Conservation (phyloP, 2,113 vertebrate species). For the Aleadryas rufinucha region DNA sequence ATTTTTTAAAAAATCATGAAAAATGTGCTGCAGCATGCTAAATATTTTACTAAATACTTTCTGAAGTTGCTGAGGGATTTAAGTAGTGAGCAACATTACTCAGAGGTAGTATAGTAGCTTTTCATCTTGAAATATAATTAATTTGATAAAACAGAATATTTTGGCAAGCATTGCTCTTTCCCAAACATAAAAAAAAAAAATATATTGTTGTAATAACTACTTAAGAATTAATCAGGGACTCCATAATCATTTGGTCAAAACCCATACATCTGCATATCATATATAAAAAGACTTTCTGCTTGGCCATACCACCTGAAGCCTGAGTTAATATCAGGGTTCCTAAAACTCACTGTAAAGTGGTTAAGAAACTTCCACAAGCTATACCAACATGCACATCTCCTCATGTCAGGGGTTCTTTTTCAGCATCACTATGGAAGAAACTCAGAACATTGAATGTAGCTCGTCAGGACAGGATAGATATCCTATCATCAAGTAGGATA, state of each 20-base stretch:
- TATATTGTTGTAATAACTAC: not conserved
- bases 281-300: not conserved
- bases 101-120: not conserved
- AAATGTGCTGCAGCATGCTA: not conserved
- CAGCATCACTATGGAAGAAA: not conserved
- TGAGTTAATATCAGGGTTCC: not conserved
- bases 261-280: accelerated
- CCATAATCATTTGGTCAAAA: not conserved
- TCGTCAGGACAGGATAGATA: not conserved
- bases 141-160: not conserved
- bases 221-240: not conserved
- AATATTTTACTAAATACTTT: not conserved
- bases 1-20: not conserved
- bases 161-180: not conserved
- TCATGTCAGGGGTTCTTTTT: not conserved
- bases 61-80: not conserved
- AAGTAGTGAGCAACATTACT: not conserved
- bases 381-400: not conserved
- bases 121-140: not conserved
- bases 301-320: not conserved
- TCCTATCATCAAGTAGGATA: not conserved
- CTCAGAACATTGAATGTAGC: not conserved
- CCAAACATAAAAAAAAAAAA: not conserved
- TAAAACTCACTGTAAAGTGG: not conserved
- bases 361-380: not conserved